Evolutionary conservation across 2,888 invertebrate genomes (phyloP), one percentile per base, ranked within the genome.

Genomic region (Plagiodera versicolora): DNA sequence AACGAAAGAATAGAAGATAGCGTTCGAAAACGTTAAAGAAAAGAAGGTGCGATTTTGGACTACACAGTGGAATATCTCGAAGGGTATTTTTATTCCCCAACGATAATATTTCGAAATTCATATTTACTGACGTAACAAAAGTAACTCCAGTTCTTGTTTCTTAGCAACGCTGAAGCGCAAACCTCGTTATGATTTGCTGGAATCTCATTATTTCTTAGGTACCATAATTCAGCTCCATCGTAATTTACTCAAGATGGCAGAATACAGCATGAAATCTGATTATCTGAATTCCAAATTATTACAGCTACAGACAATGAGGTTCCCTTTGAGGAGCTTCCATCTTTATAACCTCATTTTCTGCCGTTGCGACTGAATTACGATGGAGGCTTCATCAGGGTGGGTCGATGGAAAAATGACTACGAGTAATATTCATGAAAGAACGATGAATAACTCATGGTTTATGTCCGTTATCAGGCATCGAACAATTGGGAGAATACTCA

Each of bases 301-400:
- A 73, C 76, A 74, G 75, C 76, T 75, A 71, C 68, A 71, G 70
- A 72, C 71, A 72, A 74, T 71, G 68, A 70, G 67, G 69, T 67
- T 68, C 71, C 70, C 73, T 74, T 75, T 73, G 72, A 68, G 67
- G 65, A 64, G 67, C 68, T 67, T 61, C 73, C 71, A 74, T 75
- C 74, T 76, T 75, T 71, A 72, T 77, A 78, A 77, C 75, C 77
- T 76, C 74, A 75, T 78, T 77, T 77, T 74, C 73, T 70, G 71
- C 75, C 66, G 66, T 69, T 70, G 69, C 74, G 72, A 75, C 74
- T 70, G 75, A 77, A 77, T 78, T 77, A 77, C 74, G n/a, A 72
- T 73, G 75, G 76, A 75, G 74, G 70, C 73, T 67, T 75, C 74
- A 76, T 77, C 74, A 74, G 74, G 69, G 70, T 68, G 70, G 66